Conservation (phyloP, 2,888 invertebrate genomes). For the Allacma fusca region DNA sequence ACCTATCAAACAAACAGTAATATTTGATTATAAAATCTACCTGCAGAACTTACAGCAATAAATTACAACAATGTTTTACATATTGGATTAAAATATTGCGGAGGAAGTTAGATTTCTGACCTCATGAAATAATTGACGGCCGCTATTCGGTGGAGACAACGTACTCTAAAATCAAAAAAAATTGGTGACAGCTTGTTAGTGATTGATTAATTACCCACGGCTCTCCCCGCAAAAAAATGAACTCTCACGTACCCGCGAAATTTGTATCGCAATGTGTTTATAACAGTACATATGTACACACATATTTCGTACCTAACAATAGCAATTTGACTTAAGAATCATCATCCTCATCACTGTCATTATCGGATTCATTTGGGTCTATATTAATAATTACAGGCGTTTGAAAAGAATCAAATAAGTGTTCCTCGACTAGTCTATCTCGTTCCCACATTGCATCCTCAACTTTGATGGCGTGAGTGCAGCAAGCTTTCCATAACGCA, state of each 20-base stretch:
- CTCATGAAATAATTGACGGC: slow-evolving; percentile 57
- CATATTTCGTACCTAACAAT: too few relatives aligned
- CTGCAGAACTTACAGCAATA: neutral
- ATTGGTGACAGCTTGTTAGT: too few relatives aligned
- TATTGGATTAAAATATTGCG: slow-evolving; percentile 60
- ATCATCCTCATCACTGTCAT: too few relatives aligned
- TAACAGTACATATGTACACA: too few relatives aligned
- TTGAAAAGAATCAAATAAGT: neutral
- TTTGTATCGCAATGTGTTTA: too few relatives aligned
- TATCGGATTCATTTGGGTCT: too few relatives aligned
- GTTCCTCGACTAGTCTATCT: neutral
- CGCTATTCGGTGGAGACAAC: slow-evolving; percentile 57
- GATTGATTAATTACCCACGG: too few relatives aligned
- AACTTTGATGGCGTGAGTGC: neutral
- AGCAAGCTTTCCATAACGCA: neutral
- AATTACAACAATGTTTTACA: slow-evolving; percentile 41
- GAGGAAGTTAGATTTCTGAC: slow-evolving; percentile 59
- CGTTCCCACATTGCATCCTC: slow-evolving; percentile 19
- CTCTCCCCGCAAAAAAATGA: too few relatives aligned
- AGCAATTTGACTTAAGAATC: too few relatives aligned
- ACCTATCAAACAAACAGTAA: slow-evolving; percentile 46
- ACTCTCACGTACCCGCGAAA: too few relatives aligned
- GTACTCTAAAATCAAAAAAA: slow-evolving; percentile 54
- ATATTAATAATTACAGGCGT: too few relatives aligned
- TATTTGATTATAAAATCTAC: neutral